These are phyloP conservation scores for Copidosoma floridanum DNA, from an alignment of 1,140 invertebrate species.

Conservation along the genomic window DNA sequence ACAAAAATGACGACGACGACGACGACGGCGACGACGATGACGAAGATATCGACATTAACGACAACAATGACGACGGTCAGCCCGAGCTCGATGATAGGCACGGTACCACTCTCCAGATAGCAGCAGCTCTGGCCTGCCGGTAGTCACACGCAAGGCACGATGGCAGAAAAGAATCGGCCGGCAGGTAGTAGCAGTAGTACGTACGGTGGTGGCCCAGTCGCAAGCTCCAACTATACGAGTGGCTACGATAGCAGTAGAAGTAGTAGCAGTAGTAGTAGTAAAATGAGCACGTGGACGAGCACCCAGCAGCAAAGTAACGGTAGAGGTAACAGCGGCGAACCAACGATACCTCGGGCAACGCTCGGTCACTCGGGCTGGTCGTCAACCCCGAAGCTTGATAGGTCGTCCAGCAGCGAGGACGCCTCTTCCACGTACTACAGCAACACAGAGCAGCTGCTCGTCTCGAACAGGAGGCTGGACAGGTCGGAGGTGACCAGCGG, in stretches of 20 bases:
- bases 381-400: background rate
- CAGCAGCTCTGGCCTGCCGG: constrained; percentile 2
- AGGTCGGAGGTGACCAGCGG: background rate
- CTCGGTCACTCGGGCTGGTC: no score
- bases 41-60: background rate
- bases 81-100: no score
- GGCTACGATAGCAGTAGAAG: no score
- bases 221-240: no score
- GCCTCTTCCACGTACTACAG: background rate
- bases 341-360: no score
- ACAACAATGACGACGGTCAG: no score
- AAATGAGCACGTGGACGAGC: background rate
- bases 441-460: background rate
- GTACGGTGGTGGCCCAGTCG: no score
- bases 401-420: background rate
- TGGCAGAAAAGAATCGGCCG: background rate
- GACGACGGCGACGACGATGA: constrained; percentile 17
- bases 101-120: background rate
- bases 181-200: background rate
- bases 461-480: background rate
- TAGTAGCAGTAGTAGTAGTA: no score
- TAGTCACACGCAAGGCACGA: constrained; percentile 13
- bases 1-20: constrained; percentile 28
- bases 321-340: no score
- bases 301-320: no score